phyloP scores from a whole-genome alignment of 2,113 vertebrate genomes.

The Cyanoramphus novaezelandiae region DNA sequence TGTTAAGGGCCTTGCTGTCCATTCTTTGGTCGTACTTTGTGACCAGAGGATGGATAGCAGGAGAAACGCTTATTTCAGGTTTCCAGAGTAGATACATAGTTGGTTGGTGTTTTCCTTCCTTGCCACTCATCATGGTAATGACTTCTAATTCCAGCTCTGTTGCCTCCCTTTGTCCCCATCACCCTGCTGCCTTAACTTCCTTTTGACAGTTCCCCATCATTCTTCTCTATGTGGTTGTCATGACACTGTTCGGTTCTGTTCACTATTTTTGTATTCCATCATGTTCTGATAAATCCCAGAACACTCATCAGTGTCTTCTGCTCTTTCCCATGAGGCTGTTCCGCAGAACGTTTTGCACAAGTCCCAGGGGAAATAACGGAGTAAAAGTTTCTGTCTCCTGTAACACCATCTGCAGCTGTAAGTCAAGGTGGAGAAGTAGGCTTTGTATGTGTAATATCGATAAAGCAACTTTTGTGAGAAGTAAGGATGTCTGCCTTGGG shows the following conservation, averaged over 20 bases:
- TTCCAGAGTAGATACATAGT: neutral
- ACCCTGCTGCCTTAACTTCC: neutral
- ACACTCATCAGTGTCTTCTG: neutral
- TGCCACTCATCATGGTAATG: neutral
- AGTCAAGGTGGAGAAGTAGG: neutral
- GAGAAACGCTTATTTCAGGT: neutral
- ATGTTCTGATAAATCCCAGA: neutral
- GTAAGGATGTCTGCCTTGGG: neutral
- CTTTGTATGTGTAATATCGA: neutral
- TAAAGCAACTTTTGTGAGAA: neutral
- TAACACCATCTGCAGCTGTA: neutral
- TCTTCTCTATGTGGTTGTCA: neutral
- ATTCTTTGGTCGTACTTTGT: neutral
- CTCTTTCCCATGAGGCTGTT: neutral
- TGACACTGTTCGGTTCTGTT: neutral
- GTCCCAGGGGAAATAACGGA: neutral
- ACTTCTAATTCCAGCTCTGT: neutral
- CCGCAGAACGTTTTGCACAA: neutral
- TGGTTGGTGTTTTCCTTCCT: neutral
- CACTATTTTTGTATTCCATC: neutral
- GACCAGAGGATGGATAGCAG: accelerated
- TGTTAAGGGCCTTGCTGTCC: accelerated
- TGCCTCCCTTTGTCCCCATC: neutral
- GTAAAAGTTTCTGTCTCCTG: neutral
- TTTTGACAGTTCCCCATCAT: neutral